Conservation (phyloP, 2,797 vertebrate genomes). For the Lagorchestes hirsutus region DNA sequence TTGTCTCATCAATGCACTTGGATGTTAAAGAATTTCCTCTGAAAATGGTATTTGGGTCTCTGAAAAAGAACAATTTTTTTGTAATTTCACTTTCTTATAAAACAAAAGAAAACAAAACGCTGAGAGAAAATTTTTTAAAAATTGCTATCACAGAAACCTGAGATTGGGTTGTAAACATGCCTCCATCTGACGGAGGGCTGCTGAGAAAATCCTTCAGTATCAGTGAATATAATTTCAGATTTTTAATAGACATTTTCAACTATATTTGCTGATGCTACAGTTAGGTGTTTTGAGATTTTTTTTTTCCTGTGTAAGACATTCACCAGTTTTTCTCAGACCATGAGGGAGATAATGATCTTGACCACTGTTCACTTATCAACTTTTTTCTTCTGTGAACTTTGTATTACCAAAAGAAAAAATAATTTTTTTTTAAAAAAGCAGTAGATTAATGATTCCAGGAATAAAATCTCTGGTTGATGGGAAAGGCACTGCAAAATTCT, state of each 20-base stretch:
- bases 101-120: conserved; percentile 39
- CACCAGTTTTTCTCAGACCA: not conserved
- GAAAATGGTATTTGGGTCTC: conserved; percentile 99
- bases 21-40: conserved; percentile 98
- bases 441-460: not conserved
- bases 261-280: not conserved
- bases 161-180: not conserved
- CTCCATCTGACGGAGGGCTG: not conserved
- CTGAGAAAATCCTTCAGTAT: not conserved
- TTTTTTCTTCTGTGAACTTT: not conserved
- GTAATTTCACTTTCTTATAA: conserved; percentile 60
- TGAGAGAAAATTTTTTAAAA: conserved; percentile 37
- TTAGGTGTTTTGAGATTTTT: not conserved
- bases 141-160: not conserved
- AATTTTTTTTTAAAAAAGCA: not conserved
- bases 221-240: too few species aligned
- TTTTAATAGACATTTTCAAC: not conserved
- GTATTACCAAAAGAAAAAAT: not conserved
- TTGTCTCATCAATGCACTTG: conserved; percentile 99
- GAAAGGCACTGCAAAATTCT: too few species aligned
- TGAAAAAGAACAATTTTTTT: conserved; percentile 82
- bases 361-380: not conserved
- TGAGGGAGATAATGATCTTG: not conserved
- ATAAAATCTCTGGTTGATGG: not conserved
- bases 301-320: not conserved